A percentile compares a stretch with the other conserved stretches of the same genome.
These are phyloP conservation scores for Danaus plexippus DNA, from an alignment of 1,140 invertebrate genomes.

Conservation along the genomic window DNA sequence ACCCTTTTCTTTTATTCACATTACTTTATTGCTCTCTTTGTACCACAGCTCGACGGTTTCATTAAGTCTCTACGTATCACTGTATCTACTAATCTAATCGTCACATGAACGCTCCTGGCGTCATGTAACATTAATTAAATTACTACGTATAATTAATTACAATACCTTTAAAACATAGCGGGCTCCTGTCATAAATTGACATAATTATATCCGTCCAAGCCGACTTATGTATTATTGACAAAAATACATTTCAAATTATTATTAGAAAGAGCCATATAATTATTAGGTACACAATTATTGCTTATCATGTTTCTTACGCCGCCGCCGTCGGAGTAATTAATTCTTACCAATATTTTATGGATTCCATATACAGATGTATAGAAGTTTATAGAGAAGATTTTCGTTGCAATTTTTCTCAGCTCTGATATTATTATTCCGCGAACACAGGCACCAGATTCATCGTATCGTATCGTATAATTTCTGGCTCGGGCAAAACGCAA, in stretches of 20 bases:
- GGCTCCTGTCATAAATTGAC: conserved; percentile 64
- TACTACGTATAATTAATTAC: conserved; percentile 35
- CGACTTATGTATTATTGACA: conserved; percentile 48
- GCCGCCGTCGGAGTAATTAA: conserved; percentile 30
- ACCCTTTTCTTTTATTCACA: conserved; percentile 45
- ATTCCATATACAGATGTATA: conserved; percentile 59
- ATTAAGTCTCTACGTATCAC: conserved; percentile 69
- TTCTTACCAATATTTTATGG: conserved; percentile 38
- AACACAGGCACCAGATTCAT: too few species aligned
- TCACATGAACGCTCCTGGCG: conserved; percentile 38
- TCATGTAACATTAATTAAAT: conserved; percentile 34
- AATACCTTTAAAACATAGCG: conserved; percentile 42
- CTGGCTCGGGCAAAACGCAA: too few species aligned
- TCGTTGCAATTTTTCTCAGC: conserved; percentile 48
- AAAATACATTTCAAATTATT: conserved; percentile 41
- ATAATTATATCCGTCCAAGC: conserved; percentile 39
- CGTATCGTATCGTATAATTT: too few species aligned
- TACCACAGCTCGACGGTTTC: conserved; percentile 69
- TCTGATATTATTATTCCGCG: not conserved
- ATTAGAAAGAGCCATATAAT: conserved; percentile 55
- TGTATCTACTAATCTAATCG: conserved; percentile 56
- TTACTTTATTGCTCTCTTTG: conserved; percentile 66
- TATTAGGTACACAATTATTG: conserved; percentile 64
- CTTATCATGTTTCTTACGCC: conserved; percentile 46
- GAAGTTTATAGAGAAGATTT: conserved; percentile 64